phyloP scores from a whole-genome alignment of 2,113 vertebrate genomes.

The Arizona elegans region DNA sequence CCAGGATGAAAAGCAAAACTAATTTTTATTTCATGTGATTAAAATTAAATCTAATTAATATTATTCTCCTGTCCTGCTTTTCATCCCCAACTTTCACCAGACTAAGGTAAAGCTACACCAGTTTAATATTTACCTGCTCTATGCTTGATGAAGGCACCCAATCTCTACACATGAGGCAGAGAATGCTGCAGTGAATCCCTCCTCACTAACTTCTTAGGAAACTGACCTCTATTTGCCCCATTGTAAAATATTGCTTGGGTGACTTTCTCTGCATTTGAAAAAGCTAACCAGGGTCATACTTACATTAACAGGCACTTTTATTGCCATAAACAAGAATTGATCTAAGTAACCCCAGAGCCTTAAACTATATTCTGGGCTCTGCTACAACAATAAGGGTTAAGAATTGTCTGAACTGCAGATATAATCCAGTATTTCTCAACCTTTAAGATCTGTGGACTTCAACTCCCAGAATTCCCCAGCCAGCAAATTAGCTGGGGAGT shows the following conservation, averaged over 20 bases:
- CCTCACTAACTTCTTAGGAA: neutral
- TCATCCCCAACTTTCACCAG: neutral
- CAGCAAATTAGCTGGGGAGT: neutral
- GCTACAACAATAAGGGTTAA: neutral
- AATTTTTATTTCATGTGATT: neutral
- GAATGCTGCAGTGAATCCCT: too few relatives aligned
- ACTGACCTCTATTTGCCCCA: neutral
- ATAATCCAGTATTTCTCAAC: neutral
- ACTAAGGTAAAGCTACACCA: neutral
- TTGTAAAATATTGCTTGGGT: neutral
- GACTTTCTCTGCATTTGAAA: neutral
- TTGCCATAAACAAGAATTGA: neutral
- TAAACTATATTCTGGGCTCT: neutral
- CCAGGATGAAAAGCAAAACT: neutral
- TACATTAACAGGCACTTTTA: neutral
- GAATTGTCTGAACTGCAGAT: neutral
- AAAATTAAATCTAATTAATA: neutral
- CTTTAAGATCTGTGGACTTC: neutral
- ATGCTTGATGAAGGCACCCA: neutral
- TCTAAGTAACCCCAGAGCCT: neutral
- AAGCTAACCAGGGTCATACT: neutral
- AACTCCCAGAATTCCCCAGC: neutral
- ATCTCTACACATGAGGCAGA: neutral
- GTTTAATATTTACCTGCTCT: neutral
- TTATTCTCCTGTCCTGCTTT: neutral